These are phyloP conservation scores for Meloidogyne floridensis DNA, from an alignment of 1,140 invertebrate species.

Conservation along the genomic window DNA sequence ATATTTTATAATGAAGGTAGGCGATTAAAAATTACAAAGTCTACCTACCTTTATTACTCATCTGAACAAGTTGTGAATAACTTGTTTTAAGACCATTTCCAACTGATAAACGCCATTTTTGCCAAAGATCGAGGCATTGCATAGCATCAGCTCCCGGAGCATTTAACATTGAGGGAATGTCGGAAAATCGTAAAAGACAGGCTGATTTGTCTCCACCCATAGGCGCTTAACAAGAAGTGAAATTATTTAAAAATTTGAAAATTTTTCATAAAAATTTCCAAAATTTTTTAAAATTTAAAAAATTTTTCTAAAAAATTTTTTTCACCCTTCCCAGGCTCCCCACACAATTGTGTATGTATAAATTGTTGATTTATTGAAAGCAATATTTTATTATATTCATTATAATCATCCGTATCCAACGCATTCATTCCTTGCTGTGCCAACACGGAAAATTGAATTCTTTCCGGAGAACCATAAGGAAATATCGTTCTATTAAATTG, in stretches of 20 bases:
- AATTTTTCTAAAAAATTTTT: neutral
- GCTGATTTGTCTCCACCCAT: conserved; percentile 24
- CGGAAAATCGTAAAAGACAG: conserved; percentile 17
- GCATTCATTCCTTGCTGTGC: conserved; percentile 52
- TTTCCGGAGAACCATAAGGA: conserved; percentile 14
- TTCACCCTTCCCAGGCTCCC: conserved; percentile 25
- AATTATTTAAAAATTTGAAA: no score
- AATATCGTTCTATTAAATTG: conserved; percentile 42
- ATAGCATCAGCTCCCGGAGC: conserved; percentile 4
- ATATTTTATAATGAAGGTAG: no score
- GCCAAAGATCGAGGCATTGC: conserved; percentile 40
- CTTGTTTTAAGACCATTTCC: conserved; percentile 37
- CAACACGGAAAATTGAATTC: conserved; percentile 39
- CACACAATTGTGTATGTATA: conserved; percentile 39
- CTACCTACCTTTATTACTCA: conserved; percentile 47
- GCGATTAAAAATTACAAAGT: no score
- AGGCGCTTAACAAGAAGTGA: neutral
- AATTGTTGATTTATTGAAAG: conserved; percentile 46
- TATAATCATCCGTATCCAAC: conserved; percentile 28
- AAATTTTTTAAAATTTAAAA: neutral
- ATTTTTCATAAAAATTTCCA: neutral
- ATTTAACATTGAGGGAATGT: conserved; percentile 17
- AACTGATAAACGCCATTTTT: conserved; percentile 41
- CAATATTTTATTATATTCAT: conserved; percentile 44
- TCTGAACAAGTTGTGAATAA: conserved; percentile 43